Percentiles rank a stretch among this genome's conserved stretches.
Conservation (phyloP, 2,888 invertebrate species). For the Pseudanteris insignis region DNA sequence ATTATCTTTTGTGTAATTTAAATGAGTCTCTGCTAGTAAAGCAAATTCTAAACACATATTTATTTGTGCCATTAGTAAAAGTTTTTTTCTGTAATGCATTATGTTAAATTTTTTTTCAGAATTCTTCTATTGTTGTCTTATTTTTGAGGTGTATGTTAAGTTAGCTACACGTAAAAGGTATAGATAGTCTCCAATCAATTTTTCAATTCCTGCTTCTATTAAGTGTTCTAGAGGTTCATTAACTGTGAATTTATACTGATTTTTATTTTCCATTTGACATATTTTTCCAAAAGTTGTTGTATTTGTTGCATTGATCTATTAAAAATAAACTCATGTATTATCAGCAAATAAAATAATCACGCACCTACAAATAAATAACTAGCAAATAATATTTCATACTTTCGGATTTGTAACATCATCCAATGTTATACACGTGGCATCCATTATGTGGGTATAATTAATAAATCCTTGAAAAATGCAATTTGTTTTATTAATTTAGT, state of each 20-base stretch:
- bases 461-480: constrained; percentile 14
- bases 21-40: constrained; percentile 52
- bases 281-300: constrained; percentile 28
- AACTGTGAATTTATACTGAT: constrained; percentile 44
- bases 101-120: constrained; percentile 48
- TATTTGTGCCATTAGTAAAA: constrained; percentile 44
- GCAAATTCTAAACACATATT: constrained; percentile 55
- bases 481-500: neutral
- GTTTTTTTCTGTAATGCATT: constrained; percentile 12
- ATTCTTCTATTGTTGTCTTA: constrained; percentile 48
- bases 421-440: constrained; percentile 26
- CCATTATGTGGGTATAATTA: constrained; percentile 19
- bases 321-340: neutral
- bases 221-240: constrained; percentile 55
- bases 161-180: constrained; percentile 51
- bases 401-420: constrained; percentile 11
- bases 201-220: constrained; percentile 57
- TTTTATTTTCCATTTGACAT: constrained; percentile 11
- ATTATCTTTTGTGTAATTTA: constrained; percentile 50
- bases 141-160: constrained; percentile 48
- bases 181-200: constrained; percentile 55
- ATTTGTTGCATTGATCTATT: constrained; percentile 33
- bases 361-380: too few relatives aligned
- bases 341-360: neutral
- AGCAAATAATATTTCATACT: too few relatives aligned